Conservation (phyloP, 2,113 vertebrate species). For the Solea senegalensis region DNA sequence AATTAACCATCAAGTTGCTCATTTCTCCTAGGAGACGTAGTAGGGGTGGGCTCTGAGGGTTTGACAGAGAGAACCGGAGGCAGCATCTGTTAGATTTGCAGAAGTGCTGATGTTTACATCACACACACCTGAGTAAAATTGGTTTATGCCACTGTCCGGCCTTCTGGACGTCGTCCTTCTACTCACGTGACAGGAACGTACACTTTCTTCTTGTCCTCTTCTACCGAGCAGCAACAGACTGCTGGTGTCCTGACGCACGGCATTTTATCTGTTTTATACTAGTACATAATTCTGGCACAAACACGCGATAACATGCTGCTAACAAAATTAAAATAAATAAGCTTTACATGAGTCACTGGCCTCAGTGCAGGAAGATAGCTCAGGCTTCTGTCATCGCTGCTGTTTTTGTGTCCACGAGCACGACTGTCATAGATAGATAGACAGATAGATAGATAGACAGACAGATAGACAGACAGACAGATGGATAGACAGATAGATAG, state of each 20-base stretch:
- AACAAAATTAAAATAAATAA: constrained; percentile 34
- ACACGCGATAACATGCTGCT: background rate
- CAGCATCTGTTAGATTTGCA: constrained; percentile 35
- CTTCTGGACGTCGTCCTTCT: background rate
- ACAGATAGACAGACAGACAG: too few relatives aligned
- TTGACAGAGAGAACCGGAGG: constrained; percentile 32
- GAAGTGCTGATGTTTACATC: constrained; percentile 4
- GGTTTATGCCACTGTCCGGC: background rate
- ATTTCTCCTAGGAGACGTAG: constrained; percentile 61
- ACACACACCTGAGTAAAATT: background rate
- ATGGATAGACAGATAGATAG: too few relatives aligned
- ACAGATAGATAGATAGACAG: too few relatives aligned
- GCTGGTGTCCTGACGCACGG: constrained; percentile 2
- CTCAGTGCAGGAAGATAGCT: constrained; percentile 27
- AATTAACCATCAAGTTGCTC: constrained; percentile 70
- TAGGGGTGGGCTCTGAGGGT: constrained; percentile 55
- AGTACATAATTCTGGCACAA: constrained; percentile 28
- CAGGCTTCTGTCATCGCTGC: constrained; percentile 33
- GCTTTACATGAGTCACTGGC: constrained; percentile 49
- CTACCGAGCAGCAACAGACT: background rate
- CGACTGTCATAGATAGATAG: background rate
- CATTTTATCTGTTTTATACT: constrained; percentile 8
- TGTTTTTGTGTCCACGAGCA: constrained; percentile 24
- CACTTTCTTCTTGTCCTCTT: background rate
- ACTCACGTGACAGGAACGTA: too few relatives aligned